Evolutionary conservation across 2,888 invertebrate genomes (phyloP), one percentile per base, ranked within the genome.

Genomic region (Neoitamus cyanurus): DNA sequence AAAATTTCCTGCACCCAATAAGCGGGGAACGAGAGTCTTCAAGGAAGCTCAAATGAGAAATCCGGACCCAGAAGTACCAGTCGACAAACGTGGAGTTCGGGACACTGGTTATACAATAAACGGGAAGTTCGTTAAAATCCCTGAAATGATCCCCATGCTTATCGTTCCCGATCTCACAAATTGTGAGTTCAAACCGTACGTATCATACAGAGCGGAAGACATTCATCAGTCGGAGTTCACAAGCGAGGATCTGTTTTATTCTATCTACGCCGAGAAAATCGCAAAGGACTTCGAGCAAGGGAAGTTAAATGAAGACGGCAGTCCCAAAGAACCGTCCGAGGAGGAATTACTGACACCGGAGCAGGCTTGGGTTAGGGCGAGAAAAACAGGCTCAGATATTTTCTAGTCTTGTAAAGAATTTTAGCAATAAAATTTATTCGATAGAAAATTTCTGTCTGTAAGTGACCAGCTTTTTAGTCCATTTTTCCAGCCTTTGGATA

Each of bases 181-280:
- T 87, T 99, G 95, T 89, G 92, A 95, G 91, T 91, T 99, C 25
- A 97, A 97, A 90, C 98, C 99, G 0, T 99, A 99, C 88, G 99
- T 99, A 0, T 97, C 98, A 0, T 99, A 99, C 90, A 94, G 94
- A 90, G 93, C 94, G 0, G 93, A 94, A 2, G 94, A 96, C 84
- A 94, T 98, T 0, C 90, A 93, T 11, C 97, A 97, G 89, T 93
- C 94, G 0, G 95, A 96, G 91, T 97, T 97, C 88, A 97, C 97
- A 0, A 93, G 98, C 0, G 90, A 96, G 89, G 95, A 96, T 91
- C 92, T 98, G 72, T 97, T 97, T 89, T 93, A 96, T 89, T 94
- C 94, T 0, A 92, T 97, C 0, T 98, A 98, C 89, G 94, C 94
- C 0, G 90, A 93, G 83, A 97, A 98, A 91, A 95, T 98, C 70